Evolutionary conservation across 1,140 invertebrate genomes (phyloP).

Genomic region (Nixonia krombeini): DNA sequence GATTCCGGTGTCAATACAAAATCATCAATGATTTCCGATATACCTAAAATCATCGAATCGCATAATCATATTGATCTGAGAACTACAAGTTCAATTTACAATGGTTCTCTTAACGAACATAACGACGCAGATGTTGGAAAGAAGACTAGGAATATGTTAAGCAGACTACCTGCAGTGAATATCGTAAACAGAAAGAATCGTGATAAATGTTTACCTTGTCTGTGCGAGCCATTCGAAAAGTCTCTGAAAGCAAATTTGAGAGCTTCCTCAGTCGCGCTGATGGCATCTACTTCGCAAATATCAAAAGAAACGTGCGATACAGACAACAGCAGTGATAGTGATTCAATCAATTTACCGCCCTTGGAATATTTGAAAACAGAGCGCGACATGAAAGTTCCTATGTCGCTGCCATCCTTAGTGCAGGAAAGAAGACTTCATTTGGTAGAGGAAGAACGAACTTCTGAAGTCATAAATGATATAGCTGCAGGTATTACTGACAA

Average conservation of each 20-base stretch:
- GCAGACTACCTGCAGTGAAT: constrained; percentile 16
- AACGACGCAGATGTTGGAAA: background rate
- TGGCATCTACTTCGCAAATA: background rate
- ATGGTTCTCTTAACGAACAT: background rate
- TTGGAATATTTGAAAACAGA: constrained; percentile 13
- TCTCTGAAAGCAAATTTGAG: background rate
- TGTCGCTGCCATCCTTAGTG: background rate
- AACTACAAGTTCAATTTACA: background rate
- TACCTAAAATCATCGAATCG: background rate
- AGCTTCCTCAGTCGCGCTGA: background rate
- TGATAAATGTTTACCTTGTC: constrained; percentile 54
- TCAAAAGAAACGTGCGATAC: constrained; percentile 6
- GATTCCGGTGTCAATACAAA: background rate
- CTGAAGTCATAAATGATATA: background rate
- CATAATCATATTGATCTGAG: background rate
- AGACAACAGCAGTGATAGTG: constrained; percentile 15
- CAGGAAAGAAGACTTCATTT: background rate
- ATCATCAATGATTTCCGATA: background rate
- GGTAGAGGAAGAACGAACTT: background rate
- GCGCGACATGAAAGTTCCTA: background rate
- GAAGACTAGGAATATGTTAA: constrained; percentile 24
- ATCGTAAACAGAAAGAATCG: constrained; percentile 42
- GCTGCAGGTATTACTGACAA: background rate
- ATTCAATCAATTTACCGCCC: constrained; percentile 22
- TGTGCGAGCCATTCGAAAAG: constrained; percentile 29